Conservation (phyloP, 2,888 invertebrate species). For the Stomorhina lunata region DNA sequence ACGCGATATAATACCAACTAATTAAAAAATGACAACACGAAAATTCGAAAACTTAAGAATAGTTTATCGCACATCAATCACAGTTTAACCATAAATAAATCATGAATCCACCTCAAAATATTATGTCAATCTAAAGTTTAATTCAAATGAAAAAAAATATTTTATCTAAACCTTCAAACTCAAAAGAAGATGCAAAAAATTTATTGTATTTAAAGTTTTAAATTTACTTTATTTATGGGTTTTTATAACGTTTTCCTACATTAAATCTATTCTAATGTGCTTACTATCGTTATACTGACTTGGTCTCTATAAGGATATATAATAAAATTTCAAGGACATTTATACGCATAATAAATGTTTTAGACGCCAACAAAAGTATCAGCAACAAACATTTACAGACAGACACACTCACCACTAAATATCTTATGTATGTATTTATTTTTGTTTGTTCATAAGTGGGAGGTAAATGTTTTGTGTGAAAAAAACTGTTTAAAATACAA, state of each 20-base stretch:
- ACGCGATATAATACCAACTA: no score
- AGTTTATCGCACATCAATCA: no score
- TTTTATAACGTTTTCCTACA: background rate
- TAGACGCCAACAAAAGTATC: background rate
- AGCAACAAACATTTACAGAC: background rate
- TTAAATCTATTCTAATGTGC: background rate
- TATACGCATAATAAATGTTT: conserved; percentile 42
- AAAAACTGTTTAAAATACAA: background rate
- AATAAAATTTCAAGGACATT: conserved; percentile 53
- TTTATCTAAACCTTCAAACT: no score
- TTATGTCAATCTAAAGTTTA: no score
- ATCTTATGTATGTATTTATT: background rate
- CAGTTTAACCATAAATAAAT: no score
- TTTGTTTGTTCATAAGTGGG: background rate
- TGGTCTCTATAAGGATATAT: background rate
- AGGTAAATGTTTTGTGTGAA: background rate
- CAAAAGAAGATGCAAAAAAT: no score
- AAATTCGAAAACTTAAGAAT: no score
- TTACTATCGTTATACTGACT: background rate
- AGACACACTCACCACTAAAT: background rate
- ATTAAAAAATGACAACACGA: no score
- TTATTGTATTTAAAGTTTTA: no score
- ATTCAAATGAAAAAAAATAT: no score
- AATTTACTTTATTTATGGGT: background rate
- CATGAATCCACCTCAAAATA: no score